These are phyloP conservation scores for Styela clava DNA, from an alignment of 23 tunicate species.

Conservation along the genomic window DNA sequence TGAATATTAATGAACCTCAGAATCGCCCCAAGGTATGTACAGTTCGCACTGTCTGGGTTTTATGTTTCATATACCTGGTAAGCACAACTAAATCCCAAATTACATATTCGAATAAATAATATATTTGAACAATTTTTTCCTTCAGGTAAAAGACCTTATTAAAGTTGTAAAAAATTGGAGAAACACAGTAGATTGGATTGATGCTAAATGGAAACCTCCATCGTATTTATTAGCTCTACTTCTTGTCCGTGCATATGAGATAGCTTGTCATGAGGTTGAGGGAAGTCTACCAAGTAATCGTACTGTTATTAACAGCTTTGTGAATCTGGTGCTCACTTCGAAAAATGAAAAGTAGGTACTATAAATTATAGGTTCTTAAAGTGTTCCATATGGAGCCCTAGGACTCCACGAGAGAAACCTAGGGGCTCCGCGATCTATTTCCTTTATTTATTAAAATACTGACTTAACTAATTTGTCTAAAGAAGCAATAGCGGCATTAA, in stretches of 20 bases:
- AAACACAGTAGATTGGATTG: constrained; percentile 76
- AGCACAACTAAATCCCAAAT: too few relatives aligned
- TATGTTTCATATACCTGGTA: too few relatives aligned
- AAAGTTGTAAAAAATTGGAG: constrained; percentile 81
- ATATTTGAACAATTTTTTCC: too few relatives aligned
- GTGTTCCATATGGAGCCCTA: too few relatives aligned
- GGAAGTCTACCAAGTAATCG: constrained; percentile 76
- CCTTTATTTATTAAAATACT: neutral
- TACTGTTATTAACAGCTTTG: constrained; percentile 57
- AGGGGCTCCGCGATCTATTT: too few relatives aligned
- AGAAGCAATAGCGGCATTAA: too few relatives aligned
- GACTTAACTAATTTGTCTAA: neutral
- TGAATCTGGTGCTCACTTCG: constrained; percentile 67
- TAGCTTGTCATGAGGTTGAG: constrained; percentile 65
- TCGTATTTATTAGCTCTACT: constrained; percentile 67
- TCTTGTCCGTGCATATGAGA: constrained; percentile 76
- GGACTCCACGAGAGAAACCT: too few relatives aligned
- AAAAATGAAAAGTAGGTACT: constrained; percentile 36
- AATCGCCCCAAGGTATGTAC: too few relatives aligned
- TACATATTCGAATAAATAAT: too few relatives aligned
- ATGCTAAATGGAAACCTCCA: constrained; percentile 72
- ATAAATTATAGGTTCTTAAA: too few relatives aligned
- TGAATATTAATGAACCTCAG: too few relatives aligned
- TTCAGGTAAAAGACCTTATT: constrained; percentile 77
- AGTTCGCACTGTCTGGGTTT: too few relatives aligned